These are phyloP conservation scores for Prosopocoilus inquinatus DNA, from an alignment of 2,888 invertebrate species.

Conservation along the genomic window DNA sequence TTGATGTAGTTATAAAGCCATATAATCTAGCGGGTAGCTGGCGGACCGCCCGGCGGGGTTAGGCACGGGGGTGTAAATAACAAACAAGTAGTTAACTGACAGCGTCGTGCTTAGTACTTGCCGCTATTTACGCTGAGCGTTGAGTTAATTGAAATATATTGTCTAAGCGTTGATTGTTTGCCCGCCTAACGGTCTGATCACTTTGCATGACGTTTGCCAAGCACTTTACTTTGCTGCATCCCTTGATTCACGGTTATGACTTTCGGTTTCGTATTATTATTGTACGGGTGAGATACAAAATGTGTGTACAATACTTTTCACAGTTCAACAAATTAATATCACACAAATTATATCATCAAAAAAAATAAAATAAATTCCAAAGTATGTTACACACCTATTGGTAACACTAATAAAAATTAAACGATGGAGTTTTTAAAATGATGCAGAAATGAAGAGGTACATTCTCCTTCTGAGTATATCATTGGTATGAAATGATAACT, in stretches of 20 bases:
- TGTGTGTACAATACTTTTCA: conserved; percentile 10
- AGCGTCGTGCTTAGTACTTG: conserved; percentile 41
- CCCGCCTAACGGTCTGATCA: conserved; percentile 34
- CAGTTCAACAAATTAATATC: background rate
- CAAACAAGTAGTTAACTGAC: conserved; percentile 50
- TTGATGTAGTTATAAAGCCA: conserved; percentile 33
- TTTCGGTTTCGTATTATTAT: conserved; percentile 22
- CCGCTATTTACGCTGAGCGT: conserved; percentile 41
- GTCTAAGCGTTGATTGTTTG: conserved; percentile 47
- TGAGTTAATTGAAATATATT: conserved; percentile 50
- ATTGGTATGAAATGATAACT: too few relatives aligned
- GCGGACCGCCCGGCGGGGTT: conserved; percentile 32
- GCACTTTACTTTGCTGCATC: conserved; percentile 30
- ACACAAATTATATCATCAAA: too few relatives aligned
- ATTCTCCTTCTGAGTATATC: too few relatives aligned
- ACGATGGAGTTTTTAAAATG: too few relatives aligned
- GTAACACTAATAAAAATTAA: too few relatives aligned
- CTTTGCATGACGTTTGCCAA: conserved; percentile 35
- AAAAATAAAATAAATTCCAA: too few relatives aligned
- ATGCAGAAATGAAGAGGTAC: too few relatives aligned
- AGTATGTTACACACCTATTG: too few relatives aligned
- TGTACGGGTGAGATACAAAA: conserved; percentile 14
- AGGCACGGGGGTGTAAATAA: conserved; percentile 45
- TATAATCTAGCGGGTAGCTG: conserved; percentile 39
- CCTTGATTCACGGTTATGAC: conserved; percentile 41